Percentiles rank a stretch among this genome's conserved stretches.
These are phyloP conservation scores for Cheirogaleus medius DNA, from an alignment of 2,113 vertebrate species.

Conservation along the genomic window DNA sequence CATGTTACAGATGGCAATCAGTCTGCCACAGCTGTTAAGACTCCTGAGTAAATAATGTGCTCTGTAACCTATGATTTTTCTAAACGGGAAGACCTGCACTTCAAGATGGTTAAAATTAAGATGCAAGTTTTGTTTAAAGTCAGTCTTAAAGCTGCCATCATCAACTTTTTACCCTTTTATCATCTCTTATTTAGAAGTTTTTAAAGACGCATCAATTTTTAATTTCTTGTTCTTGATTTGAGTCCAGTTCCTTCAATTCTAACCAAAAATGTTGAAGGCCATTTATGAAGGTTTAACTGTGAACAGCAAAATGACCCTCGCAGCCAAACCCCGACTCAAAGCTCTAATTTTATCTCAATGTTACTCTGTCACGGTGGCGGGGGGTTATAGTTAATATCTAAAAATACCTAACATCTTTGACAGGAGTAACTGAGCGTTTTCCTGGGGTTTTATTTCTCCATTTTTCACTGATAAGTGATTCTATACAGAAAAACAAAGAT, in stretches of 20 bases:
- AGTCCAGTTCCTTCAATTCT: background rate
- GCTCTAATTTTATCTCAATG: background rate
- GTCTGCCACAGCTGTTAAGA: background rate
- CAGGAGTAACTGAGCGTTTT: background rate
- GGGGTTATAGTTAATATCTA: background rate
- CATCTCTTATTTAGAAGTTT: background rate
- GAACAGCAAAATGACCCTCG: background rate
- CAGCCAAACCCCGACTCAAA: background rate
- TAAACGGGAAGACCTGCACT: background rate
- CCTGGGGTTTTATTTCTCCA: background rate
- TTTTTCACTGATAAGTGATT: background rate
- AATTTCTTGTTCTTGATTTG: background rate
- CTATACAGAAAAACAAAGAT: background rate
- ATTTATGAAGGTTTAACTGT: background rate
- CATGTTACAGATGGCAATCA: background rate
- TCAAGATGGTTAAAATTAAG: conserved; percentile 37
- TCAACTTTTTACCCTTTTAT: background rate
- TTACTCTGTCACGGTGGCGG: background rate
- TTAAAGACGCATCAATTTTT: background rate
- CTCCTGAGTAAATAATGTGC: background rate
- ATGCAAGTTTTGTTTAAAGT: conserved; percentile 30
- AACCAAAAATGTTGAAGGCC: background rate
- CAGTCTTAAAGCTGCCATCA: background rate
- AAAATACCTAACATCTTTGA: background rate
- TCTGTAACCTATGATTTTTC: conserved; percentile 14